phyloP scores from a whole-genome alignment of 2,113 vertebrate species.

The Strigops habroptila region DNA sequence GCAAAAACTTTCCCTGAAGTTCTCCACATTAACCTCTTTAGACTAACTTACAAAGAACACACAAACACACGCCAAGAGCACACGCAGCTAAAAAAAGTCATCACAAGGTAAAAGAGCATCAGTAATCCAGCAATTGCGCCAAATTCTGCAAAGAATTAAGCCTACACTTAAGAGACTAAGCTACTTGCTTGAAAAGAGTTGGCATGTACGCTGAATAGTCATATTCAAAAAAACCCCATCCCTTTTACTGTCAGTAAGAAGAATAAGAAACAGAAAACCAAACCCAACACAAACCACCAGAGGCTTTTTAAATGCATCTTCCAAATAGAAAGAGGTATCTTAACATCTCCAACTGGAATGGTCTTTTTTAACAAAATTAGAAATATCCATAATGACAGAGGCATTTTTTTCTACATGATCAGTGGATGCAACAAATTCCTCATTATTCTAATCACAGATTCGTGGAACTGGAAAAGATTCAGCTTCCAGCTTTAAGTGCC shows the following conservation, averaged over 20 bases:
- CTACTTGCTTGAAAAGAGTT: neutral
- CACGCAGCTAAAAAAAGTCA: neutral
- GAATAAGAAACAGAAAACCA: neutral
- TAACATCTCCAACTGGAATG: neutral
- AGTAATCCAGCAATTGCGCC: neutral
- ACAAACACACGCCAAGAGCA: neutral
- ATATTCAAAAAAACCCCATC: neutral
- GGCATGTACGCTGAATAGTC: neutral
- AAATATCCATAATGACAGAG: neutral
- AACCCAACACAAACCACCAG: neutral
- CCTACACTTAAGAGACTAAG: neutral
- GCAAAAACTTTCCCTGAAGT: neutral
- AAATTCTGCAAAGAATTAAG: neutral
- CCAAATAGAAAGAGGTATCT: neutral
- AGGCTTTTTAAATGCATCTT: neutral
- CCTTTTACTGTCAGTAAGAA: neutral
- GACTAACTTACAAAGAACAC: neutral
- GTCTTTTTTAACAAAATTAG: neutral
- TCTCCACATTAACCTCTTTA: neutral
- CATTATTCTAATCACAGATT: neutral
- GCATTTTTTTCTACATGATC: neutral
- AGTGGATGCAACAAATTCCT: neutral
- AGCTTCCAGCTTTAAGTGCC: neutral
- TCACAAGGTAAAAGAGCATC: neutral
- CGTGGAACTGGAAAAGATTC: neutral